These are phyloP conservation scores for Nymphalis urticae DNA, from an alignment of 2,888 invertebrate genomes.

Conservation along the genomic window DNA sequence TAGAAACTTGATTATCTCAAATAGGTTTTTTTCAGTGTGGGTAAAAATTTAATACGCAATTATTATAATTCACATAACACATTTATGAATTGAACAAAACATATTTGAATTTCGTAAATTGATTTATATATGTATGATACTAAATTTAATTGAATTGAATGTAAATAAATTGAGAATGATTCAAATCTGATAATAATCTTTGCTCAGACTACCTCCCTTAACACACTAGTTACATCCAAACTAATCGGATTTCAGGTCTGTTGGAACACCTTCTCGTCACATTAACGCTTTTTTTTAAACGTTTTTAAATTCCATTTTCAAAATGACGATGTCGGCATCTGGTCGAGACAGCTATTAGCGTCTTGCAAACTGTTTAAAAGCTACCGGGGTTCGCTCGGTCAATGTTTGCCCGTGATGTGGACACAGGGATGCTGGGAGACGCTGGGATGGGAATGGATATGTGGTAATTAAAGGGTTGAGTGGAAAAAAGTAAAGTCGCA, in stretches of 20 bases:
- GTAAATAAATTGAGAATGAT: no score
- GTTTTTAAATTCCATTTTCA: constrained; percentile 25
- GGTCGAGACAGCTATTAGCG: constrained; percentile 75
- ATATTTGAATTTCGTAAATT: no score
- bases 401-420: constrained; percentile 57
- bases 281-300: constrained; percentile 33
- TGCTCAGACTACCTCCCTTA: background rate
- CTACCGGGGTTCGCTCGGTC: constrained; percentile 75
- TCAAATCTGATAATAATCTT: no score
- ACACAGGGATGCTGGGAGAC: constrained; percentile 29
- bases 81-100: no score
- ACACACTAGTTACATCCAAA: background rate
- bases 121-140: no score
- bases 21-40: no score
- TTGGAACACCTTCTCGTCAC: constrained; percentile 15
- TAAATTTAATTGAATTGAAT: no score
- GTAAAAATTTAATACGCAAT: no score
- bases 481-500: constrained; percentile 23
- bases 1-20: no score
- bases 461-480: constrained; percentile 28
- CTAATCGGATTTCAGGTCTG: background rate
- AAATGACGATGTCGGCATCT: constrained; percentile 46
- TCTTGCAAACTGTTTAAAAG: constrained; percentile 70
- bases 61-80: no score
- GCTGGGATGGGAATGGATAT: constrained; percentile 27